Conservation (phyloP, 1,140 invertebrate genomes). For the Trinorchestia longiramus region DNA sequence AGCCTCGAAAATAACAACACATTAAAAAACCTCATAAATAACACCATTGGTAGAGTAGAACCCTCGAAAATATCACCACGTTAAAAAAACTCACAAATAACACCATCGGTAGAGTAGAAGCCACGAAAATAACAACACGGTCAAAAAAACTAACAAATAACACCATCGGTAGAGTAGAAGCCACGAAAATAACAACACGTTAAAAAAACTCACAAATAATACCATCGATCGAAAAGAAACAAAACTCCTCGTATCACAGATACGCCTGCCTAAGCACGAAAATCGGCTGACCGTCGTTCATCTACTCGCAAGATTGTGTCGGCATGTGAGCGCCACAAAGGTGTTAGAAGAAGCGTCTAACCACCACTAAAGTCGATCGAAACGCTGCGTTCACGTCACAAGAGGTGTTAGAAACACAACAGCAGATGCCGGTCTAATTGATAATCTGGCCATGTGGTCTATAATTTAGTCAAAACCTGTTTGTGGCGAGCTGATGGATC, state of each 20-base stretch:
- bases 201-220: not conserved
- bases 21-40: not conserved
- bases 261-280: not conserved
- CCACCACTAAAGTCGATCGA: constrained; percentile 53
- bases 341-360: constrained; percentile 52
- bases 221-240: not conserved
- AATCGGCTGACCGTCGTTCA: not conserved
- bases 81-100: not conserved
- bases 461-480: constrained; percentile 52
- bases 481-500: constrained; percentile 41
- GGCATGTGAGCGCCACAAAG: constrained; percentile 41
- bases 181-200: not conserved
- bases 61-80: too few relatives aligned
- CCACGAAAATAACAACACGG: not conserved
- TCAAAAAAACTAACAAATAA: not conserved
- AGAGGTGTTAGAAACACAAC: constrained; percentile 54
- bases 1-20: not conserved
- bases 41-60: too few relatives aligned
- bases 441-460: constrained; percentile 49
- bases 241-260: not conserved
- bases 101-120: too few relatives aligned
- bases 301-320: constrained; percentile 30
- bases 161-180: not conserved
- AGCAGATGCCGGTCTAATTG: constrained; percentile 51
- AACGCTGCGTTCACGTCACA: constrained; percentile 51